Evolutionary conservation across 2,888 invertebrate species (phyloP), one percentile per base, ranked within the genome.

Genomic region (Oligia strigilis): DNA sequence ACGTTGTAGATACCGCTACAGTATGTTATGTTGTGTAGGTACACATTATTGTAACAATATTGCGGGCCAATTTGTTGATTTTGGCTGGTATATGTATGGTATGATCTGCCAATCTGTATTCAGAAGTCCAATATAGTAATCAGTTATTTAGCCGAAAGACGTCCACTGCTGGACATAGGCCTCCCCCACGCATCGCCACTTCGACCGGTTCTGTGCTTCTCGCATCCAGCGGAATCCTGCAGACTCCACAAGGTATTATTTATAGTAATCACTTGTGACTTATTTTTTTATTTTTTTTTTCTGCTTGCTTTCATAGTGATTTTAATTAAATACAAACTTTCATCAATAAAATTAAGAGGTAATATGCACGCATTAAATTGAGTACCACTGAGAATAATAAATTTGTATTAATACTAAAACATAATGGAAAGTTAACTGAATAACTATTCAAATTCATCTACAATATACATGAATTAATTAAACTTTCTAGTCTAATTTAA

Each of bases 391-490:
- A 40, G 77, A 70, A 43, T 60, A 72, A 62, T 71, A 78, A 66
- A 72, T 72, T 46, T 17, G 52, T 23, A 71, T 52, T 46, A 40
- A 65, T 66, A n/a, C 23, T 60, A 43, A 46, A 64, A n/a, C 8
- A 29, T 36, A 80, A 80, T 64, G 19, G 14, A 64, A 80, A 75
- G 23, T 84, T 65, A 71, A 71, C 46, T 49, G 19, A 60, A 62
- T 55, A 85, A 81, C 65, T 66, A 60, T 83, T 78, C 29, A 17
- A 83, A 72, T 83, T 62, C 9, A 46, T 55, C 52, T 67, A 23
- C 43, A 65, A 71, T 55, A 40, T 67, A 40, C 71, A 65, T 72
- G 19, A 67, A 71, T 83, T 83, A 78, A 66, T 83, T 62, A 40
- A 83, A 71, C 36, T 60, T 78, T 83, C 71, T 19, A 46, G 40